Evolutionary conservation across 2,888 invertebrate genomes (phyloP), one percentile per base, ranked within the genome.

Genomic region (Luperina testacea): DNA sequence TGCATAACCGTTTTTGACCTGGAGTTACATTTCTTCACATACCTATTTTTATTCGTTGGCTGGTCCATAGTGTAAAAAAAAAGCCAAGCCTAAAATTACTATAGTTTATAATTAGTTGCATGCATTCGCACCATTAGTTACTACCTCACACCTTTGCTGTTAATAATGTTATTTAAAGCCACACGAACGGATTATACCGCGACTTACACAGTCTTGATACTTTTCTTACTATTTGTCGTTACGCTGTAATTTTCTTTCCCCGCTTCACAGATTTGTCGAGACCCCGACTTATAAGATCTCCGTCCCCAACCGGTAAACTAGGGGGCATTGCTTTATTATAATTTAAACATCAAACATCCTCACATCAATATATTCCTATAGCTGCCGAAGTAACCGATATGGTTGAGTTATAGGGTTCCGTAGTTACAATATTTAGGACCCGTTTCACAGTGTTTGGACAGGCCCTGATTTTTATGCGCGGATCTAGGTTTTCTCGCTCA

Each of bases 221-320:
- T 74, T 87, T 51, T 71, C 65, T 69, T 63, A 83, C 42, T 9
- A 78, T 68, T 24, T 75, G 17, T 72, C 13, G 64, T 57, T 77
- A 87, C 13, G 85, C 13, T 45, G 72, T 72, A 1, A 72, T 72
- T 68, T 75, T 81, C 79, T 87, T 85, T 8, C 74, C 87, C 42
- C 85, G 51, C 70, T 65, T 82, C 71, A 75, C 57, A 77, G 88
- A 86, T 84, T 83, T 90, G 88, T 65, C 78, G 72, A 86, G 68
- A 72, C 71, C 83, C 38, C 74, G 64, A 70, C 48, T 72, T 57
- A 74, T 53, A 42, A 70, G 85, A n/a, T 71, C 78, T 24, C 67
- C 63, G 17, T 59, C 70, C n/a, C 70, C 75, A 53, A 85, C 87
- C 13, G 85, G 85, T 42, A 76, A 87, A 69, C 85, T 85, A 87